Evolutionary conservation across 2,888 invertebrate genomes (phyloP).

Genomic region (Dyspetes luteomarginatus): DNA sequence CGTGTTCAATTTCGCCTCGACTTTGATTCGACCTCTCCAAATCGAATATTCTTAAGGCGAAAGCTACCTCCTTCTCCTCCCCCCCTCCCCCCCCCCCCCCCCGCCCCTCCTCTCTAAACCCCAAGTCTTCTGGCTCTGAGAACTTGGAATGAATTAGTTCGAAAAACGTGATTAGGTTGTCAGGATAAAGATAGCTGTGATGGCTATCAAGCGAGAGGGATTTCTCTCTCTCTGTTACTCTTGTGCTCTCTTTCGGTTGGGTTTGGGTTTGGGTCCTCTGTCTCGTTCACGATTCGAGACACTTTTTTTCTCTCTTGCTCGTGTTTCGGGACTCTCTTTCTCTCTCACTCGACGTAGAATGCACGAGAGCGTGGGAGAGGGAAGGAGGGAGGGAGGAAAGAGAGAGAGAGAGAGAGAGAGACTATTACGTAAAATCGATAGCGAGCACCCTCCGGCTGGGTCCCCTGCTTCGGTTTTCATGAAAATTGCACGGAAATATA

Average conservation of each 20-base stretch:
- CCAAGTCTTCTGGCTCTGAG: too few relatives aligned
- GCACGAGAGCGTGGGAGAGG: slow-evolving; percentile 22
- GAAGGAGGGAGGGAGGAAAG: slow-evolving; percentile 30
- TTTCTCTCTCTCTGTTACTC: background rate
- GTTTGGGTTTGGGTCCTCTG: background rate
- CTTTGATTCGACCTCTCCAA: slow-evolving; percentile 2
- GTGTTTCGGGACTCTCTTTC: slow-evolving; percentile 24
- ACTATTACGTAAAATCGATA: slow-evolving; percentile 64
- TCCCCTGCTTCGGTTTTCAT: slow-evolving; percentile 56
- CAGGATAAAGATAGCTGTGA: background rate
- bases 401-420: slow-evolving; percentile 28
- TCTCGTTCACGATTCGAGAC: background rate
- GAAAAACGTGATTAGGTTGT: slow-evolving; percentile 51
- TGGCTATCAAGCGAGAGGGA: background rate
- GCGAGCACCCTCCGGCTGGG: slow-evolving; percentile 45
- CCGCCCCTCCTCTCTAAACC: background rate
- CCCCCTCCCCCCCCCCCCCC: background rate
- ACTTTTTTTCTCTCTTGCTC: background rate
- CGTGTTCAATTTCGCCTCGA: slow-evolving; percentile 16
- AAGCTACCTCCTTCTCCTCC: background rate
- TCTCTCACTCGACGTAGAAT: slow-evolving; percentile 29
- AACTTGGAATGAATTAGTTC: slow-evolving; percentile 45
- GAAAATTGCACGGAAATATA: slow-evolving; percentile 51
- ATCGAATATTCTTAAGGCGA: slow-evolving; percentile 31
- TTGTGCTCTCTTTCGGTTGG: background rate